These are phyloP conservation scores for Tenthredo distinguenda DNA, from an alignment of 2,888 invertebrate species.

Conservation along the genomic window DNA sequence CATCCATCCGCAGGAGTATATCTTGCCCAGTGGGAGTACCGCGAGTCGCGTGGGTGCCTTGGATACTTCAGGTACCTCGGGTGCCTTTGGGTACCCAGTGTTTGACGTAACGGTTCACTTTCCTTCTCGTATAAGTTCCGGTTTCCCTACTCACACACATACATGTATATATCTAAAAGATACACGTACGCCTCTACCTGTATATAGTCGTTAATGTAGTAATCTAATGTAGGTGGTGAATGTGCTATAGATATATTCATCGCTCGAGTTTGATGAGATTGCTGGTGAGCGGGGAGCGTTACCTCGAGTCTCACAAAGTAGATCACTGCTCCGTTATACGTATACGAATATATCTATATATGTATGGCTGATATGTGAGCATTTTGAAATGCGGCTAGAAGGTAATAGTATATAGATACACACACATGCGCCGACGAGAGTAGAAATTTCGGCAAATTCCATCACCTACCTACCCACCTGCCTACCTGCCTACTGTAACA, in stretches of 20 bases:
- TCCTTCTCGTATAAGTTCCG: conserved; percentile 41
- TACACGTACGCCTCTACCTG: not conserved
- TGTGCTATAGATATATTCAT: not conserved
- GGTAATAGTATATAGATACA: not conserved
- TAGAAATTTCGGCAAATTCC: conserved; percentile 40
- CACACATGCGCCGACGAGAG: not conserved
- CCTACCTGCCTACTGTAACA: not conserved
- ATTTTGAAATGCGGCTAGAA: not conserved
- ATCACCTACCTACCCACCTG: not conserved
- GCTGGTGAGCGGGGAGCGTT: not conserved
- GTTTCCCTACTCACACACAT: conserved; percentile 3
- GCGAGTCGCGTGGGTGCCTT: conserved; percentile 16
- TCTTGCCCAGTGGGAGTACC: conserved; percentile 9
- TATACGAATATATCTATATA: not conserved
- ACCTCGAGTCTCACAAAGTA: not conserved
- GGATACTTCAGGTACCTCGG: no score
- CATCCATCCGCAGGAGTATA: not conserved
- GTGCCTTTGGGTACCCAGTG: not conserved
- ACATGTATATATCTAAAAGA: not conserved
- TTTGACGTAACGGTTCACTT: conserved; percentile 50
- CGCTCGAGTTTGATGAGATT: not conserved
- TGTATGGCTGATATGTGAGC: not conserved
- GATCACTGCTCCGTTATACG: conserved; percentile 17
- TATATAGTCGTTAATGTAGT: not conserved
- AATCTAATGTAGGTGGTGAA: not conserved